A percentile compares a stretch with the other conserved stretches of the same genome.
phyloP scores from a whole-genome alignment of 2,797 vertebrate genomes.

The Champsocephalus gunnari region DNA sequence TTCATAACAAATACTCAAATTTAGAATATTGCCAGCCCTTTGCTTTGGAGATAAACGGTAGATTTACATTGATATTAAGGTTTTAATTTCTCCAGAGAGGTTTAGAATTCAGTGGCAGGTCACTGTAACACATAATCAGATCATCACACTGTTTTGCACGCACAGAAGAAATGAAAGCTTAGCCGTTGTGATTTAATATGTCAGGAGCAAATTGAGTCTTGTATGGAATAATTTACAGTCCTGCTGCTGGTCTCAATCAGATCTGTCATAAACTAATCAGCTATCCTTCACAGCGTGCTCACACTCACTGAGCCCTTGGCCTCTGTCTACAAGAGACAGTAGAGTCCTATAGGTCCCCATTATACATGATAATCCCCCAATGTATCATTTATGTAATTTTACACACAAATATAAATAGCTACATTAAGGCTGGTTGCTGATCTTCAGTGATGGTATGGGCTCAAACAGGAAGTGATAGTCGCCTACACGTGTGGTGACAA shows the following conservation, averaged over 20 bases:
- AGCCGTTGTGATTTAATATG: constrained; percentile 78
- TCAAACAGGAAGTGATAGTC: constrained; percentile 12
- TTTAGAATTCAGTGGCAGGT: constrained; percentile 58
- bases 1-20: constrained; percentile 1
- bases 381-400: constrained; percentile 9
- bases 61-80: constrained; percentile 22
- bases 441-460: constrained; percentile 7
- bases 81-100: constrained; percentile 61
- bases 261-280: constrained; percentile 62
- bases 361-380: constrained; percentile 1
- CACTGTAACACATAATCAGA: constrained; percentile 71
- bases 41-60: background rate
- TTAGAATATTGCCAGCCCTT: background rate
- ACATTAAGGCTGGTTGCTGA: constrained; percentile 9
- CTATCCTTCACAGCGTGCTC: constrained; percentile 14
- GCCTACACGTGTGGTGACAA: constrained; percentile 12
- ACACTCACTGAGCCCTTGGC: constrained; percentile 9
- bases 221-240: constrained; percentile 69
- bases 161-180: constrained; percentile 54
- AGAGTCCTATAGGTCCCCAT: background rate
- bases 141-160: constrained; percentile 63
- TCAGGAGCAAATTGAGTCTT: constrained; percentile 76
- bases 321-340: constrained; percentile 17
- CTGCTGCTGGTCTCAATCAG: constrained; percentile 69
- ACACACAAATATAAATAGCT: background rate